Evolutionary conservation across 2,113 vertebrate species (phyloP).

Genomic region (Pluvianellus socialis): DNA sequence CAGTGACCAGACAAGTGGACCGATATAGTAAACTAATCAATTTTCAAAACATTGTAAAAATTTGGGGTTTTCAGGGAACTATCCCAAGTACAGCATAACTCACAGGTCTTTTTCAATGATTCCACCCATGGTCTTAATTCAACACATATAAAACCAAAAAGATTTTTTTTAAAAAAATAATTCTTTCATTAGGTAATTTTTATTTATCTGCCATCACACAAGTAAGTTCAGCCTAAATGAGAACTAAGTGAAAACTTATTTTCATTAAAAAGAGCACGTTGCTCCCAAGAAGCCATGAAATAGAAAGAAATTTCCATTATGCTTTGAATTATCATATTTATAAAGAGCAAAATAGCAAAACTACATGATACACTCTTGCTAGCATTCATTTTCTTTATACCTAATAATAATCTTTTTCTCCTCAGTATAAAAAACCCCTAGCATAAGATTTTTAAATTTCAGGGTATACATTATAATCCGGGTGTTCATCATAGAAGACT

Average conservation of each 20-base stretch:
- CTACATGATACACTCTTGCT: background rate
- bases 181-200: background rate
- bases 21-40: background rate
- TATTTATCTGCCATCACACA: background rate
- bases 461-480: background rate
- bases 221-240: background rate
- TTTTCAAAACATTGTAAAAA: background rate
- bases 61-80: background rate
- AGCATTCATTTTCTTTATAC: background rate
- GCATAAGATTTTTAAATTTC: background rate
- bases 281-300: background rate
- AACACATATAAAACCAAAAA: background rate
- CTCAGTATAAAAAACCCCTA: background rate
- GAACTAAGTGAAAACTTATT: background rate
- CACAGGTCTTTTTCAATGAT: background rate
- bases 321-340: background rate
- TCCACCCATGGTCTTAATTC: background rate
- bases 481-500: background rate
- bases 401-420: background rate
- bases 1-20: background rate
- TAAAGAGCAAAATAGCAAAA: background rate
- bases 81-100: background rate
- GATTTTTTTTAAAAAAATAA: background rate
- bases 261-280: background rate
- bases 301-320: background rate